Conservation (phyloP, 2,888 invertebrate species). For the Hipparchia semele region DNA sequence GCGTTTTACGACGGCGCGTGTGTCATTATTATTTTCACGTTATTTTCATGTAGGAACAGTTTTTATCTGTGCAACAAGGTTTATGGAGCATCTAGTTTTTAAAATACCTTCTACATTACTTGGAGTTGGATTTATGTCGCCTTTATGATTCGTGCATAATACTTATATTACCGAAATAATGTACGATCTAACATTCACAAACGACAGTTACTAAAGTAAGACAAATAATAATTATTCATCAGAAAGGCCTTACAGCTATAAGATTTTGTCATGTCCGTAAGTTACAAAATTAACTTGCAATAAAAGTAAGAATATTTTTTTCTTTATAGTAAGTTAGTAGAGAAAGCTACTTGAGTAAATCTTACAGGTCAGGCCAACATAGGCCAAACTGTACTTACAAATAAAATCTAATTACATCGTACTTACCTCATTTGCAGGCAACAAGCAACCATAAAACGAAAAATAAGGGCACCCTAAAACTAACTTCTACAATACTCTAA, state of each 20-base stretch:
- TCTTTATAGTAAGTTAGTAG: too few relatives aligned
- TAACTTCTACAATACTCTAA: too few relatives aligned
- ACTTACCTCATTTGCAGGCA: neutral
- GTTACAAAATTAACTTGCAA: too few relatives aligned
- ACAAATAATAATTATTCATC: too few relatives aligned
- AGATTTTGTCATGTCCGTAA: too few relatives aligned
- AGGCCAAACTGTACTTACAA: neutral
- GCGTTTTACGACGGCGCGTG: slow-evolving; percentile 11
- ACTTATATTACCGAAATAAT: too few relatives aligned
- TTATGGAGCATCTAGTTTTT: slow-evolving; percentile 20
- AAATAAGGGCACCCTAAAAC: too few relatives aligned
- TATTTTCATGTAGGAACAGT: slow-evolving; percentile 21
- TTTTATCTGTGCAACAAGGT: slow-evolving; percentile 24
- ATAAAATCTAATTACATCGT: neutral
- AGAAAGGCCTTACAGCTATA: too few relatives aligned
- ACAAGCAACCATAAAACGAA: neutral
- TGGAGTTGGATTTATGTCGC: neutral
- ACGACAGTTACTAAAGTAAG: too few relatives aligned
- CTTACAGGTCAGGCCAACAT: too few relatives aligned
- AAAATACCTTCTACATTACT: slow-evolving; percentile 4
- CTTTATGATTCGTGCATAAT: neutral
- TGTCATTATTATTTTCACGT: slow-evolving; percentile 16
- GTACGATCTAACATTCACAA: neutral
- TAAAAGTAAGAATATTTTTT: too few relatives aligned
- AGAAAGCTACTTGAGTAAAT: too few relatives aligned